phyloP scores from a whole-genome alignment of 2,797 vertebrate genomes.

The Allobates femoralis region DNA sequence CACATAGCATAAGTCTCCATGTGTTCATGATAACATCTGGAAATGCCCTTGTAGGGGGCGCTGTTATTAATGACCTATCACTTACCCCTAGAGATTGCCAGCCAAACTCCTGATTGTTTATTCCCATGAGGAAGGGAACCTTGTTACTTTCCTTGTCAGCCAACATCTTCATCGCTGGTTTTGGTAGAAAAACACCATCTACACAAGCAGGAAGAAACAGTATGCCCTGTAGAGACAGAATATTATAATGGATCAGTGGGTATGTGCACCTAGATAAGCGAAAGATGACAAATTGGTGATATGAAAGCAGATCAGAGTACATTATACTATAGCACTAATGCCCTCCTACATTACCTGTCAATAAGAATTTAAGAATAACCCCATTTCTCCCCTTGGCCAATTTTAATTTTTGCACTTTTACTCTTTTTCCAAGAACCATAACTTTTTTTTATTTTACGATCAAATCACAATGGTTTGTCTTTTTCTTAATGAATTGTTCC shows the following conservation, averaged over 20 bases:
- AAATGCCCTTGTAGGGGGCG: too few relatives aligned
- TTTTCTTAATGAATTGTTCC: too few relatives aligned
- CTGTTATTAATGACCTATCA: neutral
- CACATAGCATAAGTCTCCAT: too few relatives aligned
- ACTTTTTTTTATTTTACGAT: too few relatives aligned
- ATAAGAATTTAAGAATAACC: too few relatives aligned
- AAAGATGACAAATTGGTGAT: neutral
- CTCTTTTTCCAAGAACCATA: too few relatives aligned
- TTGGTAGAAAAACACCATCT: constrained; percentile 62
- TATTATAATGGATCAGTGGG: neutral
- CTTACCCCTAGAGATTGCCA: constrained; percentile 49
- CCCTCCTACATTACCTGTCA: too few relatives aligned
- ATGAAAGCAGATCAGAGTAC: neutral
- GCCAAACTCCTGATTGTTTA: constrained; percentile 57
- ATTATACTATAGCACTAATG: too few relatives aligned
- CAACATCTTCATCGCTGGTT: constrained; percentile 59
- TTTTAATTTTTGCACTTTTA: too few relatives aligned
- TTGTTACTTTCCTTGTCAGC: constrained; percentile 30
- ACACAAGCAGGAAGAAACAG: neutral
- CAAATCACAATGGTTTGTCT: too few relatives aligned
- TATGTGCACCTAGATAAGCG: neutral
- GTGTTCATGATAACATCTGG: too few relatives aligned
- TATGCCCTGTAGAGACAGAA: neutral
- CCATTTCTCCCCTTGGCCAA: too few relatives aligned
- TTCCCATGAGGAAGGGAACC: constrained; percentile 61